phyloP scores from a whole-genome alignment of 2,888 invertebrate species.

The Dryobota labecula region DNA sequence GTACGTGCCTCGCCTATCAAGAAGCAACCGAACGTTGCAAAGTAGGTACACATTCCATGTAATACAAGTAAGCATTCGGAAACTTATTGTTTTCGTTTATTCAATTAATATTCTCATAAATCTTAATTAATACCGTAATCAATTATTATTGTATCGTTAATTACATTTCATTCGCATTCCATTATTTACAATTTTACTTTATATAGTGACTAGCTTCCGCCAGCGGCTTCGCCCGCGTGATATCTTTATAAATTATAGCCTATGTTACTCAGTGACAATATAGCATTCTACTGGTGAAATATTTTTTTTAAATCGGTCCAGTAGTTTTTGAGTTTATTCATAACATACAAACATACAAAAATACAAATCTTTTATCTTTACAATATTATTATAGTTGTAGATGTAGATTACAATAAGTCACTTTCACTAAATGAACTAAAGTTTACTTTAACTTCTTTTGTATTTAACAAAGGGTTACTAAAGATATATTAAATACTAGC shows the following conservation, averaged over 20 bases:
- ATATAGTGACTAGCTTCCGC: too few species aligned
- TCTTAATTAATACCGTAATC: constrained; percentile 26
- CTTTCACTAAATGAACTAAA: neutral
- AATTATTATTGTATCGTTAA: constrained; percentile 32
- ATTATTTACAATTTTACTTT: neutral
- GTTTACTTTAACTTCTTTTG: neutral
- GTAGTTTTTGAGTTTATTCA: too few species aligned
- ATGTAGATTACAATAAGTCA: too few species aligned
- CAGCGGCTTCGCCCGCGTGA: too few species aligned
- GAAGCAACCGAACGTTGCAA: neutral
- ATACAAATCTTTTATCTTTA: too few species aligned
- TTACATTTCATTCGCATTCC: neutral
- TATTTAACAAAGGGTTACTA: neutral
- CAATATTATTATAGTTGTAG: too few species aligned
- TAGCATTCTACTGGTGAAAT: too few species aligned
- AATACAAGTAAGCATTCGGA: neutral
- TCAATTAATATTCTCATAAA: constrained; percentile 32
- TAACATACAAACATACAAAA: too few species aligned
- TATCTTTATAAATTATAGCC: too few species aligned
- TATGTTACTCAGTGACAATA: too few species aligned
- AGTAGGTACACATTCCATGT: neutral
- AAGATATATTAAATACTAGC: neutral
- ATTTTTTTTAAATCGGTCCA: too few species aligned
- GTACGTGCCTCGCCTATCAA: neutral
- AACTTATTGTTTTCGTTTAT: constrained; percentile 15